These are phyloP conservation scores for Eulemur coronatus DNA, from an alignment of 2,797 vertebrate species.

Conservation along the genomic window DNA sequence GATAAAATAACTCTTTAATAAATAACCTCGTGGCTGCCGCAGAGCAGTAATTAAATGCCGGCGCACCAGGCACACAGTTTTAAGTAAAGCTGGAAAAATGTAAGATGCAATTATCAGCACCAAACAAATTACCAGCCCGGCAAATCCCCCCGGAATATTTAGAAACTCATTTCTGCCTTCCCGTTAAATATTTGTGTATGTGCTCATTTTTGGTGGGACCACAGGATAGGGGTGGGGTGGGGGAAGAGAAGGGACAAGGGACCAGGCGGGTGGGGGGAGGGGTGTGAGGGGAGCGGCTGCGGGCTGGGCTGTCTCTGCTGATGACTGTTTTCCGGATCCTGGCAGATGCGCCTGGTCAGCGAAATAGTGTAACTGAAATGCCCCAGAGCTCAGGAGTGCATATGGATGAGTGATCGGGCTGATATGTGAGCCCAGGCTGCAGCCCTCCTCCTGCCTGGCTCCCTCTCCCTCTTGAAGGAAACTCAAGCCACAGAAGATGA, in stretches of 20 bases:
- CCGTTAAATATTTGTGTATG: conserved; percentile 82
- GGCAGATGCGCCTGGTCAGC: conserved; percentile 68
- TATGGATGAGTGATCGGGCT: conserved; percentile 66
- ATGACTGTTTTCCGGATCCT: conserved; percentile 65
- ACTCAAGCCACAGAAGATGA: neutral
- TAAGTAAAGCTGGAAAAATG: conserved; percentile 86
- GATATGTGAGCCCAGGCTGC: conserved; percentile 55
- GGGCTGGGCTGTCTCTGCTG: conserved; percentile 58
- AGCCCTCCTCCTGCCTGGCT: neutral
- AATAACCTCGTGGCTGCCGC: conserved; percentile 86
- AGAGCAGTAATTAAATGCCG: conserved; percentile 89
- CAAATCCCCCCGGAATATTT: conserved; percentile 85
- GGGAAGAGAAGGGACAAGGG: conserved; percentile 27
- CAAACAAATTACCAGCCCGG: conserved; percentile 87
- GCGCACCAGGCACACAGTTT: conserved; percentile 84
- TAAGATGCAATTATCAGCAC: conserved; percentile 86
- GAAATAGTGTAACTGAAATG: conserved; percentile 71
- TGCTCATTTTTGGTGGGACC: conserved; percentile 80
- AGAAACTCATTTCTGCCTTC: conserved; percentile 84
- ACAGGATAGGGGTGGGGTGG: neutral
- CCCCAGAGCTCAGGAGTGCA: conserved; percentile 65
- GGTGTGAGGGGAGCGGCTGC: neutral
- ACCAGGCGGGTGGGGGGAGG: neutral
- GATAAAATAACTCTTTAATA: conserved; percentile 89
- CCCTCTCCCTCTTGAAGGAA: neutral